Base-by-base conservation (phyloP, 2,888 invertebrate genomes). In the Reticulitermes lucifugus region DNA sequence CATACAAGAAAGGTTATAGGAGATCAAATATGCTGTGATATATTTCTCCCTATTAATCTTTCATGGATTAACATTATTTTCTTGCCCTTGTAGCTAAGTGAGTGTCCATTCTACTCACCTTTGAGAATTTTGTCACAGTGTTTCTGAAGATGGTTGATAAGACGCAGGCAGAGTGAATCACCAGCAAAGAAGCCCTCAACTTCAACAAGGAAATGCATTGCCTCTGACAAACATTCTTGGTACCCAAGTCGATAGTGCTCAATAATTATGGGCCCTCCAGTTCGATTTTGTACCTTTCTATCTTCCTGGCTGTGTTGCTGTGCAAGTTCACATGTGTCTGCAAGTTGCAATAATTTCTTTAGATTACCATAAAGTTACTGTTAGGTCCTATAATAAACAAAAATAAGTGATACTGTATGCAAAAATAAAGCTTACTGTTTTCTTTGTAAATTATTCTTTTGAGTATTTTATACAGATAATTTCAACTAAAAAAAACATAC, bases 221-320 rank as follows among this genome's bases (percentile, higher is more conserved):
- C 95, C 90, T 98, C 98, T 83, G 96, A 95, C 89, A 97, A 94
- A 88, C 98, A 98, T 90, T 98, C 98, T 89, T 96, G 96, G 92
- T 95, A 98, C 3, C 98, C 98, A 29, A 96, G 93, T 84, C 95
- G 93, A 91, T 95, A 97, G 88, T 94, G 92, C 83, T 93, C 93
- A 9, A 91, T 70, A 55, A 80, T 46, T 71, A 84, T 43, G 84
- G 85, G 83, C 80, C 79, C 88, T 86, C 84, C 86, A n/a, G 43
- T 84, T 60, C 87, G 71, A 70, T 81, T 88, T 88, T 46, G 55
- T 35, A 18, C 41, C 2, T 29, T 35, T 12, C 35, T 25, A 12
- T 85, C 83, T 51, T 79, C 75, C n/a, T 75, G 84, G 35, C 35
- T 51, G 3, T 84, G 80, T 10, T 86, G 84, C 21, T 77, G 80